Conservation (phyloP, 2,113 vertebrate genomes). For the Columba janthina region DNA sequence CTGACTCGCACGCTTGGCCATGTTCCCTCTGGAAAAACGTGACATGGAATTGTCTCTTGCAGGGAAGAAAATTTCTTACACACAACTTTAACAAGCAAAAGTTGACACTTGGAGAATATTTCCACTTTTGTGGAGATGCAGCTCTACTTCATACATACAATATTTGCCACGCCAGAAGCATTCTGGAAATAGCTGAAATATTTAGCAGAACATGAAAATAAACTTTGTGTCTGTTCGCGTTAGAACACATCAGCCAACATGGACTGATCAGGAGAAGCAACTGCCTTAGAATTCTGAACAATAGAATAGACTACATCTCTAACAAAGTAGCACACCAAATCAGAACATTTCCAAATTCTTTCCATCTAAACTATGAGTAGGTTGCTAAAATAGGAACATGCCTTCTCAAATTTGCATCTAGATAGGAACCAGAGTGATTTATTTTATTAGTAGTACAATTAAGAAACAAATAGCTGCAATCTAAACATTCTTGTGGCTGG, state of each 20-base stretch:
- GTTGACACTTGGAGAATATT: background rate
- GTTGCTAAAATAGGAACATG: background rate
- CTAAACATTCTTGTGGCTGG: background rate
- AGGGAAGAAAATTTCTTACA: background rate
- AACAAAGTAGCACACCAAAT: background rate
- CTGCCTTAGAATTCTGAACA: background rate
- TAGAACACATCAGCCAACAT: background rate
- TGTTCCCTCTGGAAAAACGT: accelerated
- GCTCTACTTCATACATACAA: background rate
- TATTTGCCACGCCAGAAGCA: background rate
- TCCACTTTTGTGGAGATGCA: background rate
- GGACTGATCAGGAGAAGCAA: background rate
- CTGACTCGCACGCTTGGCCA: background rate
- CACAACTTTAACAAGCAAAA: background rate
- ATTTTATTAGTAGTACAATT: background rate
- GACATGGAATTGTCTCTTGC: background rate
- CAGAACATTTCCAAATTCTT: background rate
- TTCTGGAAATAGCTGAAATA: background rate
- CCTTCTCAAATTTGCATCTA: background rate
- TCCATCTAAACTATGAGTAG: accelerated
- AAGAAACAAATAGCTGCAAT: background rate
- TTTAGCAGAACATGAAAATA: background rate
- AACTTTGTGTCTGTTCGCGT: background rate
- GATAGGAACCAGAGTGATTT: background rate
- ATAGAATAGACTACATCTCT: background rate